Percentiles rank a stretch among this genome's conserved stretches.
Conservation (phyloP, 2,888 invertebrate species). For the Ceramica pisi region DNA sequence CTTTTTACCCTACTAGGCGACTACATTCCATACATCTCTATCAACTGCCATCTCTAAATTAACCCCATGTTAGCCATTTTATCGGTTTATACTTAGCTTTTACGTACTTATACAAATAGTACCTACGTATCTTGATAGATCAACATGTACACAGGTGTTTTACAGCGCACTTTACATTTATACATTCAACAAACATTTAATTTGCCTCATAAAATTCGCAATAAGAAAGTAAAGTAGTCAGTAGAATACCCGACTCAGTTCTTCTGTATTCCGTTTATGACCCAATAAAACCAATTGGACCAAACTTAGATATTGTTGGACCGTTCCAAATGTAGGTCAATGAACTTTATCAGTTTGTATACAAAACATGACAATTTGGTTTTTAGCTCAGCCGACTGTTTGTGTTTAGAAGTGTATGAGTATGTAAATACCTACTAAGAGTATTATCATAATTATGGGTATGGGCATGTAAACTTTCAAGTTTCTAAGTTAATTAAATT, state of each 20-base stretch:
- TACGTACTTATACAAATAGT: no score
- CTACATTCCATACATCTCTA: no score
- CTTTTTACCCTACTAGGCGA: no score
- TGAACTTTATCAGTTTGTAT: constrained; percentile 64
- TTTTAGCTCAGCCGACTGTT: constrained; percentile 40
- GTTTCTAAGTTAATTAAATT: neutral
- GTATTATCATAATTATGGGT: constrained; percentile 20
- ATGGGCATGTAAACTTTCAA: neutral
- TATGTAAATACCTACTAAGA: constrained; percentile 35
- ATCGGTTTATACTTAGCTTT: constrained; percentile 7
- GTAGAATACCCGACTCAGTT: neutral
- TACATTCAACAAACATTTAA: constrained; percentile 6
- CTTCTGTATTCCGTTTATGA: constrained; percentile 31
- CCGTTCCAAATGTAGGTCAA: constrained; percentile 46
- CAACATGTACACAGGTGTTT: constrained; percentile 40
- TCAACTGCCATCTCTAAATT: neutral
- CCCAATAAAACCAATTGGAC: constrained; percentile 42
- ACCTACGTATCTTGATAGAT: no score
- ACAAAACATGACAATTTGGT: constrained; percentile 49
- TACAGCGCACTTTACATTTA: neutral
- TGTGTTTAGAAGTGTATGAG: constrained; percentile 29
- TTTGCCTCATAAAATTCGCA: constrained; percentile 34
- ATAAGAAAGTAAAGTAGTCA: constrained; percentile 10
- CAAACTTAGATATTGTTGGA: constrained; percentile 36
- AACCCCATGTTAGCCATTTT: neutral